A percentile compares a stretch with the other conserved stretches of the same genome.
phyloP scores from a whole-genome alignment of 2,797 vertebrate genomes.

The Myripristis murdjan region DNA sequence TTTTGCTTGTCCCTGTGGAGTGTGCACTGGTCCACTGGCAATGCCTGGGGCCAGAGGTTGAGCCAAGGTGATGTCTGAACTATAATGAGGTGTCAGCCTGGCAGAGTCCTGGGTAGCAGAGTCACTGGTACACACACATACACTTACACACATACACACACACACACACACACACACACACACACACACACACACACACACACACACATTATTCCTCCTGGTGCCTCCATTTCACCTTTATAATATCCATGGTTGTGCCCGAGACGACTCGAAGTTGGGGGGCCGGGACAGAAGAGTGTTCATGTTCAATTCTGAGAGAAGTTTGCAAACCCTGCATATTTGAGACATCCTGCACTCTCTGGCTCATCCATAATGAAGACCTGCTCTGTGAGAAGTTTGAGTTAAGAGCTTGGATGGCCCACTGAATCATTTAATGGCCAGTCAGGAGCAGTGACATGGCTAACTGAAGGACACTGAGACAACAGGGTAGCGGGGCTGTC shows the following conservation, averaged over 20 bases:
- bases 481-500: conserved; percentile 6
- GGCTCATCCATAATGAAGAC: conserved; percentile 76
- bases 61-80: conserved; percentile 43
- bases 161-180: conserved; percentile 12
- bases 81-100: conserved; percentile 65
- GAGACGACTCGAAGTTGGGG: not conserved
- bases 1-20: conserved; percentile 1
- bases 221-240: conserved; percentile 43
- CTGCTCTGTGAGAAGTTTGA: conserved; percentile 63
- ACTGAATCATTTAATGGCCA: conserved; percentile 72
- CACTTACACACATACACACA: conserved; percentile 8
- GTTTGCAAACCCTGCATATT: conserved; percentile 74
- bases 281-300: conserved; percentile 34
- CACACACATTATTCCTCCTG: conserved; percentile 1
- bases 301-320: conserved; percentile 59
- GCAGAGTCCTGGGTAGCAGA: conserved; percentile 5
- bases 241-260: conserved; percentile 9
- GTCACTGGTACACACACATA: not conserved
- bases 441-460: conserved; percentile 51
- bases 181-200: conserved; percentile 13
- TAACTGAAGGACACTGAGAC: conserved; percentile 59
- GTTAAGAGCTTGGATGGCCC: conserved; percentile 60
- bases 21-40: conserved; percentile 22
- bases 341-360: conserved; percentile 61
- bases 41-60: conserved; percentile 35